These are phyloP conservation scores for Petromus typicus DNA, from an alignment of 2,113 vertebrate genomes.

Conservation along the genomic window DNA sequence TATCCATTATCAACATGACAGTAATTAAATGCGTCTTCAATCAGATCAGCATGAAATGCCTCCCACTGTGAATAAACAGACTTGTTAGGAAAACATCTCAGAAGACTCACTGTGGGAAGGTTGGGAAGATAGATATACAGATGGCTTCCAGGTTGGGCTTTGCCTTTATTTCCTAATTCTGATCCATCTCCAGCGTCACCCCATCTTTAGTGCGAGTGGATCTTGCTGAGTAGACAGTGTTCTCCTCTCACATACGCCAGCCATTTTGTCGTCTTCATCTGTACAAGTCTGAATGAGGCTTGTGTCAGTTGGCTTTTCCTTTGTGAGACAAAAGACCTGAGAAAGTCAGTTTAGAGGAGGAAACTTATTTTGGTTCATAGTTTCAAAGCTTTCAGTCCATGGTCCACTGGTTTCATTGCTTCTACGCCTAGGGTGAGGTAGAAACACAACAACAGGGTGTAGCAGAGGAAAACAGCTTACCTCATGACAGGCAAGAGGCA, in stretches of 20 bases:
- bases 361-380: not conserved
- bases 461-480: not conserved
- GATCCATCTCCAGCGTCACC: fast-evolving
- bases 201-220: not conserved
- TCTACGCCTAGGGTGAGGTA: not conserved
- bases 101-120: not conserved
- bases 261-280: not conserved
- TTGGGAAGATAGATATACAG: not conserved
- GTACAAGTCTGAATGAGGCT: not conserved
- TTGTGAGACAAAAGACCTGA: not conserved
- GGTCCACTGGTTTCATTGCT: not conserved
- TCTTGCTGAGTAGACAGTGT: not conserved
- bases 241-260: not conserved
- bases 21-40: constrained; percentile 66
- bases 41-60: constrained; percentile 41
- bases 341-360: not conserved
- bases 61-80: constrained; percentile 63
- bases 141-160: not conserved
- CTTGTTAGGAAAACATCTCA: constrained; percentile 28
- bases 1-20: constrained; percentile 49
- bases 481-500: not conserved
- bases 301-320: not conserved
- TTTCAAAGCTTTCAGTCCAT: not conserved
- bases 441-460: no score
- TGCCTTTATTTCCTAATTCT: not conserved